Evolutionary conservation across 2,797 vertebrate genomes (phyloP), one percentile per base, ranked within the genome.

Genomic region (Parotocinclus haroldoi): DNA sequence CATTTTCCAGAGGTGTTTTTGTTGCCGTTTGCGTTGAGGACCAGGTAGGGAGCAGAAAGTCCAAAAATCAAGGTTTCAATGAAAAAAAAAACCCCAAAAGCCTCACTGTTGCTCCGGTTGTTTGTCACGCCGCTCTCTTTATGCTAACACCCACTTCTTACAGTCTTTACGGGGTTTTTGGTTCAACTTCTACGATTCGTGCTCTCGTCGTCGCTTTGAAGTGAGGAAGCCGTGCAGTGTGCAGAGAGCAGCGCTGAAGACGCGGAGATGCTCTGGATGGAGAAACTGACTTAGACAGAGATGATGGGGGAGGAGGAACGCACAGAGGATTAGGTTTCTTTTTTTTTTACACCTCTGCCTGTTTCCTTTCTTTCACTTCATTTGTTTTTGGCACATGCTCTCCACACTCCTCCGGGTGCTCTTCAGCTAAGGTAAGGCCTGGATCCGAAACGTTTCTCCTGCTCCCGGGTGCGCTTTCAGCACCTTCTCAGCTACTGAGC

Each of bases 211-310:
- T 42, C 61, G 66, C 87, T 90, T 90, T 89, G 88, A 89, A 83
- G 83, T 79, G 82, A 89, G 87, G 88, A 89, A 89, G 84, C 84
- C 75, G 79, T 87, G 84, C 86, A 87, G 40, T 44, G 49, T 78
- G 76, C 74, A 75, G 63, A 68, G 57, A 81, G 80, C 75, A 79
- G 68, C 74, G 75, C 44, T 16, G 45, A 56, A 63, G 18, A 42
- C 40, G 60, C 54, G 54, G 55, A 81, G 79, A 75, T 84, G 81
- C 84, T 79, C 80, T 71, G 64, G 49, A 51, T 66, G 72, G 71
- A 81, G 73, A 74, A 72, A 78, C 63, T 68, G 70, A 72, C 44
- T 72, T 58, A 38, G 57, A 64, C 51, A 58, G 18, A 63, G 68
- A 66, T 50, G 53, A 67, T 70, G 73, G 19, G 69, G 75, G 69